Evolutionary conservation across 2,888 invertebrate genomes (phyloP).

Genomic region (Mesodorylaimus sp.): DNA sequence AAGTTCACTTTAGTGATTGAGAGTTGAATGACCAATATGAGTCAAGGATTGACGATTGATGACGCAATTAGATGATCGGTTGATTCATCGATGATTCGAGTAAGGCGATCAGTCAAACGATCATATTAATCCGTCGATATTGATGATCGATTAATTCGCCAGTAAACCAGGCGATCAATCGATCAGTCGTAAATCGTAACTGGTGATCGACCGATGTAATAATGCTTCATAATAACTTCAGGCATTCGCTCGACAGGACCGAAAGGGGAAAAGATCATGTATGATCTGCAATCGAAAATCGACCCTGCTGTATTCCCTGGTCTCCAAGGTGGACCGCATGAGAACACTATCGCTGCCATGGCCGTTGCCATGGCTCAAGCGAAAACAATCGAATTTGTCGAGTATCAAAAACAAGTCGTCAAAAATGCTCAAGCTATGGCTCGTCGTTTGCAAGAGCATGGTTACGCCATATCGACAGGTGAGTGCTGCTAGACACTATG

Average conservation of each 20-base stretch:
- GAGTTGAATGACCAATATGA: too few relatives aligned
- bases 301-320: constrained; percentile 79
- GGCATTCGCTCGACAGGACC: constrained; percentile 51
- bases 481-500: too few relatives aligned
- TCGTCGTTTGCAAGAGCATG: constrained; percentile 46
- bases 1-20: too few relatives aligned
- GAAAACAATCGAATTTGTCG: constrained; percentile 54
- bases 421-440: constrained; percentile 60
- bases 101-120: too few relatives aligned
- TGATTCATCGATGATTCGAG: too few relatives aligned
- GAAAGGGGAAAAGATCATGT: constrained; percentile 63
- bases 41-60: too few relatives aligned
- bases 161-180: too few relatives aligned
- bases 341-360: constrained; percentile 77
- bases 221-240: constrained; percentile 16
- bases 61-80: too few relatives aligned
- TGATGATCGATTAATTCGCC: too few relatives aligned
- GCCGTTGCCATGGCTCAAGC: constrained; percentile 86
- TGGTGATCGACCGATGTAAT: too few relatives aligned
- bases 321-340: constrained; percentile 91
- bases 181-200: too few relatives aligned
- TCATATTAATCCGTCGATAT: too few relatives aligned
- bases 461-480: constrained; percentile 44
- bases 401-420: constrained; percentile 67
- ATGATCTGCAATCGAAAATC: constrained; percentile 68